A percentile compares a stretch with the other conserved stretches of the same genome.
These are phyloP conservation scores for Drosophila quadrilineata DNA, from an alignment of 1,140 invertebrate genomes.

Conservation along the genomic window DNA sequence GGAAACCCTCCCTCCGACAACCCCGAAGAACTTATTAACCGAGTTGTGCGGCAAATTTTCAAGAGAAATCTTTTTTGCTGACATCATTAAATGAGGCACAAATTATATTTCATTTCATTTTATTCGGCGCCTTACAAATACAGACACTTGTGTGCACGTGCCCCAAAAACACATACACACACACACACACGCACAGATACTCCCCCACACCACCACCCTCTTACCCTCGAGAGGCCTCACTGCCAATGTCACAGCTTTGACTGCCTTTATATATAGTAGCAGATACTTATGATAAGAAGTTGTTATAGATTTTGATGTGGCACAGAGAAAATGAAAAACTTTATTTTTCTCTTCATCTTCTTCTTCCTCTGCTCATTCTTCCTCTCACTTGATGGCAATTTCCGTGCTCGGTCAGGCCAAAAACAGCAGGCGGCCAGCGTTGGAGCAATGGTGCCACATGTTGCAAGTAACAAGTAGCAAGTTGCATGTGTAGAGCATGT, in stretches of 20 bases:
- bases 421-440: conserved; percentile 21
- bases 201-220: no score
- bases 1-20: no score
- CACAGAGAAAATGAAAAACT: no score
- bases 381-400: no score
- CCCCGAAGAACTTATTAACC: conserved; percentile 1
- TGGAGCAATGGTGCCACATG: conserved; percentile 17
- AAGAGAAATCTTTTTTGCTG: conserved; percentile 2
- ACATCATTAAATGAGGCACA: conserved; percentile 28
- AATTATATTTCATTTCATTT: conserved; percentile 20
- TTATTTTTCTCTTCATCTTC: neutral
- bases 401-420: conserved; percentile 14
- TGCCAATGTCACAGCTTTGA: no score
- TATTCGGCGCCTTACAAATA: no score
- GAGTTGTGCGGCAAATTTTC: conserved; percentile 1
- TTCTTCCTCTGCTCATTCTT: no score
- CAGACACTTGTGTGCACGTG: conserved; percentile 13
- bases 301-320: conserved; percentile 8
- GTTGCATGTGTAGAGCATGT: no score
- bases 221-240: no score
- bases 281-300: conserved; percentile 18
- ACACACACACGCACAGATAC: no score
- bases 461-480: conserved; percentile 3
- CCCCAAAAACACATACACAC: no score
- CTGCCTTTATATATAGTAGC: neutral